Evolutionary conservation across 1,140 invertebrate species (phyloP), one percentile per base, ranked within the genome.

Genomic region (Drosophila varians): DNA sequence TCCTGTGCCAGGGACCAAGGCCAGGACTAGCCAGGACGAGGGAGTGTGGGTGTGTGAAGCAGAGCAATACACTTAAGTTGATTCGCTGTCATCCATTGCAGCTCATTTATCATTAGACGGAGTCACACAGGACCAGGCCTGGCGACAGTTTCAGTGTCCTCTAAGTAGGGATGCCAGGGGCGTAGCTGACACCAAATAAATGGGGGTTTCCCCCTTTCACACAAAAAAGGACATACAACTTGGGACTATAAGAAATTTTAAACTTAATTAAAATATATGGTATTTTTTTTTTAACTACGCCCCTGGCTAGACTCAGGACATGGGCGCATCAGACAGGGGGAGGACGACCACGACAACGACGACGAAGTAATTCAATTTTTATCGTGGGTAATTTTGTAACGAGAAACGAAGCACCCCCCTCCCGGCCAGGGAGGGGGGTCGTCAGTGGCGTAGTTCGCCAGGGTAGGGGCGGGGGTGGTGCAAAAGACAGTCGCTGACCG

Each of bases 311-410:
- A 80, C 73, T 76, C 77, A 86, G 72, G 80, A 75, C 74, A 78
- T 83, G 84, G 79, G 65, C 1, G 54, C 19, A 40, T 74, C 36
- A 47, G 48, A 75, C 58, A 68, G 60, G 66, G 38, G 57, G 54
- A 42, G 53, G 36, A 46, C 60, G 31, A 42, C 47, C 42, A 42
- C 68, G 36, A 28, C 52, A 38, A 57, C 76, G 75, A 53, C 80
- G 76, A 90, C 78, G 78, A 90, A 89, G 82, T 89, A 90, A 90
- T 90, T 89, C 87, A 90, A 90, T 90, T 90, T 90, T 90, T 90
- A 90, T 90, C 86, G 86, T 89, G 86, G 87, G 87, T 89, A 89
- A 90, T 90, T 90, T 90, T 89, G 80, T 86, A 86, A 86, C 80
- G 80, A 86, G 75, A 86, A 86, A 80, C 80, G 79, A 84, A 86